Evolutionary conservation across 2,113 vertebrate genomes (phyloP), one percentile per base, ranked within the genome.

Genomic region (Tyrannus savana): DNA sequence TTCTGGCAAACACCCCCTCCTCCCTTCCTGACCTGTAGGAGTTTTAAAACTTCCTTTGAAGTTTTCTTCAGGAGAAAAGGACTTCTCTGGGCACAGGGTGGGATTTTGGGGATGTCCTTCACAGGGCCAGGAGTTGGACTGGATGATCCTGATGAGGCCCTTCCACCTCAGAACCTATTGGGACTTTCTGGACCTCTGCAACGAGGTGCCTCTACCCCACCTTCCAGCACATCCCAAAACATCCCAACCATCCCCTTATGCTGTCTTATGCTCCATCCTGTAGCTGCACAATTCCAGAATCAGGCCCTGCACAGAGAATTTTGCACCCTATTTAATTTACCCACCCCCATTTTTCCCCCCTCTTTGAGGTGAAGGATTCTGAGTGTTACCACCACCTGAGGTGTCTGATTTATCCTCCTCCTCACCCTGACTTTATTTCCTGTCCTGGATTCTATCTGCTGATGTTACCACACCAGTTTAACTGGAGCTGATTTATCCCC

Each of bases 361-460:
- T 7, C 21, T 6, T 41, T 41, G 39, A 41, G 23, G 24, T 50
- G 49, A 71, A 50, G 46, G 27, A 82, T 93, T 92, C 87, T 37
- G 56, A 71, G 74, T 4, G 60, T 84, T 96, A 93, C 73, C 37
- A 68, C 56, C 42, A 2, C 9, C 56, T 84, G 46, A 88, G 50
- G 67, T 0, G 0, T 2, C 89, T 97, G 96, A 97, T 97, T 97
- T 96, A 97, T 97, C 91, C 96, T 59, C 67, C 75, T 87, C 81
- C 82, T 97, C 94, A 97, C 96, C 97, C 95, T 90, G 88, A 89
- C 93, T 97, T 97, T 94, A 97, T 97, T 97, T 97, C 94, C 93
- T 74, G 95, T 96, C 91, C 88, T 62, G 33, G 66, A 84, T 90
- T 94, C 86, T 83, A 63, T 88, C 84, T 44, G 90, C 95, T 95